phyloP scores from a whole-genome alignment of 2,113 vertebrate species.

The Tyto alba region DNA sequence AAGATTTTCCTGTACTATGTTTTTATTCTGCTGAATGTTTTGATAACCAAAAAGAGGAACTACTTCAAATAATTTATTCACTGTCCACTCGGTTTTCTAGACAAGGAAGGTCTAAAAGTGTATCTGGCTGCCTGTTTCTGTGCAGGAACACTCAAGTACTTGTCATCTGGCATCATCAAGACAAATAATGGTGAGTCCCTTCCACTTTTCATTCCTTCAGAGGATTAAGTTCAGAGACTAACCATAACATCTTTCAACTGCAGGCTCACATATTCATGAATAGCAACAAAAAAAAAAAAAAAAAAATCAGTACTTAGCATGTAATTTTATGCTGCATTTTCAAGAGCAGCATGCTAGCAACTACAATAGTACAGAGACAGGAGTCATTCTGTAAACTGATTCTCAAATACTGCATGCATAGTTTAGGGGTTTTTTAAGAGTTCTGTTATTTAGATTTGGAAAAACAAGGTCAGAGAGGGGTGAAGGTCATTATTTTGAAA shows the following conservation, averaged over 20 bases:
- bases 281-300: not conserved
- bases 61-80: not conserved
- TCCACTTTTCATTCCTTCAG: not conserved
- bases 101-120: not conserved
- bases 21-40: not conserved
- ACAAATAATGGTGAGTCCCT: not conserved
- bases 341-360: not conserved
- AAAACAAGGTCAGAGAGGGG: not conserved
- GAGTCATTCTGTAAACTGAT: not conserved
- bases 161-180: not conserved
- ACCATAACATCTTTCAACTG: not conserved
- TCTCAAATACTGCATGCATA: not conserved
- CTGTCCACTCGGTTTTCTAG: not conserved
- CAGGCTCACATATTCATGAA: not conserved
- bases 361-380: not conserved
- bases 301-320: not conserved
- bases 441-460: not conserved
- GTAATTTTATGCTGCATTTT: not conserved
- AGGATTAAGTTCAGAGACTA: constrained; percentile 27
- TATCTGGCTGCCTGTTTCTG: not conserved
- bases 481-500: not conserved
- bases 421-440: not conserved
- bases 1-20: not conserved
- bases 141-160: not conserved
- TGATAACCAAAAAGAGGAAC: not conserved